These are phyloP conservation scores for Choristoneura fumiferana DNA, from an alignment of 1,140 invertebrate genomes.

Conservation along the genomic window DNA sequence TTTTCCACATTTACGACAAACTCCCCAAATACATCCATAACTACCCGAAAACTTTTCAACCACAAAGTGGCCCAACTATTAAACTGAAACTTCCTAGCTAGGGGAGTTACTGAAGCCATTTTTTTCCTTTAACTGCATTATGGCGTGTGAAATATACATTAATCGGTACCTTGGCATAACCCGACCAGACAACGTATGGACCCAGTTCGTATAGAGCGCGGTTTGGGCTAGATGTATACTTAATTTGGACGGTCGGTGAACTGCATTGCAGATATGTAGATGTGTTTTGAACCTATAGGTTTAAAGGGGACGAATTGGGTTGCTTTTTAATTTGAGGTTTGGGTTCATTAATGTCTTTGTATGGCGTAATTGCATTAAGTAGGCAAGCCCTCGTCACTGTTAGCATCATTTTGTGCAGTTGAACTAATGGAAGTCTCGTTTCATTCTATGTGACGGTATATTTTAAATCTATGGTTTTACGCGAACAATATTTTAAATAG, in stretches of 20 bases:
- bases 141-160: slow-evolving; percentile 59
- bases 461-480: too few relatives aligned
- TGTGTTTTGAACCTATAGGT: slow-evolving; percentile 1
- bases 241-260: slow-evolving; percentile 44
- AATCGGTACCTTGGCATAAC: slow-evolving; percentile 43
- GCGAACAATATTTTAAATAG: too few relatives aligned
- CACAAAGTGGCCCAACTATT: slow-evolving; percentile 9
- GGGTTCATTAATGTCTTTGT: neutral
- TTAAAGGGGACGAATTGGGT: too few relatives aligned
- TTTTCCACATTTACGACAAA: too few relatives aligned
- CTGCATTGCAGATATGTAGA: slow-evolving; percentile 53
- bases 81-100: slow-evolving; percentile 24
- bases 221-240: slow-evolving; percentile 19
- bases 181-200: slow-evolving; percentile 8
- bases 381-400: too few relatives aligned
- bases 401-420: too few relatives aligned
- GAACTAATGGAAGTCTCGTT: too few relatives aligned
- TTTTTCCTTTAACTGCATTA: slow-evolving; percentile 56
- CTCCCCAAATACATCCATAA: neutral
- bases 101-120: slow-evolving; percentile 20
- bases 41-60: slow-evolving; percentile 4
- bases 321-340: neutral
- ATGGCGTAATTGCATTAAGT: too few relatives aligned
- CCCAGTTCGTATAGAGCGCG: neutral
- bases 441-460: too few relatives aligned